phyloP scores from a whole-genome alignment of 2,797 vertebrate genomes.

The Micropoecilia bifurca region DNA sequence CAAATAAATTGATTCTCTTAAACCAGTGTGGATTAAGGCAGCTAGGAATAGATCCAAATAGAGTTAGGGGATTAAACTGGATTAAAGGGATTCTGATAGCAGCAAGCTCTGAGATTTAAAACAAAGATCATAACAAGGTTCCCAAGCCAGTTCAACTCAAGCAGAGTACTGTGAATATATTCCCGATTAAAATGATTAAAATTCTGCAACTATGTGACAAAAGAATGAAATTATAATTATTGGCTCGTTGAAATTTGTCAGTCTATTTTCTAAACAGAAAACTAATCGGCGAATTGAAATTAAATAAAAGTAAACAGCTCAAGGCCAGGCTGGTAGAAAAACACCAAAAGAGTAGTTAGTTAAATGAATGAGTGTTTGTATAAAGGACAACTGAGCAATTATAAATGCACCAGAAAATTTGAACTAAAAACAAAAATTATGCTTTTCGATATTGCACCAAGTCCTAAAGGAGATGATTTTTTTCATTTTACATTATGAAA shows the following conservation, averaged over 20 bases:
- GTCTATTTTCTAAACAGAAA: not conserved
- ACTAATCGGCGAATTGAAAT: not conserved
- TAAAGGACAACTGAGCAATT: not conserved
- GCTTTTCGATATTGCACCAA: not conserved
- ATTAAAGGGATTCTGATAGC: slow-evolving; percentile 21
- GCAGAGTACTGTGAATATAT: not conserved
- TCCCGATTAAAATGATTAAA: not conserved
- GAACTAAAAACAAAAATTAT: no score
- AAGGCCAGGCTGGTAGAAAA: not conserved
- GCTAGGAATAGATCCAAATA: slow-evolving; percentile 5
- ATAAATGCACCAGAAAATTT: not conserved
- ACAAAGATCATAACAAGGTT: slow-evolving; percentile 10
- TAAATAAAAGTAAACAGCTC: no score
- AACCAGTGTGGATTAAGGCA: slow-evolving; percentile 21
- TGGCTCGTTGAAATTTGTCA: not conserved
- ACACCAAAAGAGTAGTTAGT: not conserved
- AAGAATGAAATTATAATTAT: not conserved
- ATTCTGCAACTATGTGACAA: not conserved
- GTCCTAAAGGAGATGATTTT: not conserved
- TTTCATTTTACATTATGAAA: not conserved
- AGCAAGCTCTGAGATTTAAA: slow-evolving; percentile 5
- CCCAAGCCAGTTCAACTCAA: not conserved
- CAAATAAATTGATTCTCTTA: not conserved
- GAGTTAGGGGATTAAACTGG: slow-evolving; percentile 18
- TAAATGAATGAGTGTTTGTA: not conserved